Conservation (phyloP, 2,113 vertebrate genomes). For the Vulpes lagopus region DNA sequence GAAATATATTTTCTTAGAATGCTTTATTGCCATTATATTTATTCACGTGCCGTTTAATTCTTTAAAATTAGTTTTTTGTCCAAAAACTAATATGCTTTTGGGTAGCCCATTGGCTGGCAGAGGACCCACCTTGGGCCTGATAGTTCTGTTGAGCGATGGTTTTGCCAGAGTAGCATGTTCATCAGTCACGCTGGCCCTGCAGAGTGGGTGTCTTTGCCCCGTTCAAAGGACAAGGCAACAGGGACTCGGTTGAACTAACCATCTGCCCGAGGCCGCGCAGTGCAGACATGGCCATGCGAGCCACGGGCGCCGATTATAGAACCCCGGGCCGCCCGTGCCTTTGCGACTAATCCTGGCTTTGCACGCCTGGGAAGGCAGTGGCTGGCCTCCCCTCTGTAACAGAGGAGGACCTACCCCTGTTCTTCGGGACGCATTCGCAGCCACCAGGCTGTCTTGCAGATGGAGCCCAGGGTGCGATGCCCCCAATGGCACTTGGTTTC, state of each 20-base stretch:
- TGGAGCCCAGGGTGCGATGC: constrained; percentile 61
- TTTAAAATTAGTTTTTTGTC: not conserved
- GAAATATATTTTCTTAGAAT: not conserved
- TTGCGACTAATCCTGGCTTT: rapidly evolving
- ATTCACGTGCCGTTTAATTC: not conserved
- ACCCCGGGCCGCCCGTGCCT: rapidly evolving
- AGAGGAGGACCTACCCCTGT: rapidly evolving
- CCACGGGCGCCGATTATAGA: rapidly evolving
- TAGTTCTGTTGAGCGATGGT: rapidly evolving
- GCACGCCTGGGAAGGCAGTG: rapidly evolving
- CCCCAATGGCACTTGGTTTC: constrained; percentile 79
- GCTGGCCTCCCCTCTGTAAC: rapidly evolving
- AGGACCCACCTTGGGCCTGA: not conserved
- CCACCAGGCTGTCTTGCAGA: constrained; percentile 57
- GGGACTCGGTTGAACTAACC: rapidly evolving
- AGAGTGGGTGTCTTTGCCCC: rapidly evolving
- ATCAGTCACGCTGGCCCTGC: rapidly evolving
- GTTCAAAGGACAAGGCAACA: too few relatives aligned
- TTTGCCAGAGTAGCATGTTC: rapidly evolving
- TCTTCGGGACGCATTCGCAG: not conserved
- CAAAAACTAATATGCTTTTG: not conserved
- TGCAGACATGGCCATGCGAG: rapidly evolving
- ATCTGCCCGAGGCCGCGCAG: rapidly evolving
- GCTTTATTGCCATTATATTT: not conserved
- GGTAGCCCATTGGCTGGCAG: too few relatives aligned